These are phyloP conservation scores for Anguilla megastoma DNA, from an alignment of 2,797 vertebrate species.

Conservation along the genomic window DNA sequence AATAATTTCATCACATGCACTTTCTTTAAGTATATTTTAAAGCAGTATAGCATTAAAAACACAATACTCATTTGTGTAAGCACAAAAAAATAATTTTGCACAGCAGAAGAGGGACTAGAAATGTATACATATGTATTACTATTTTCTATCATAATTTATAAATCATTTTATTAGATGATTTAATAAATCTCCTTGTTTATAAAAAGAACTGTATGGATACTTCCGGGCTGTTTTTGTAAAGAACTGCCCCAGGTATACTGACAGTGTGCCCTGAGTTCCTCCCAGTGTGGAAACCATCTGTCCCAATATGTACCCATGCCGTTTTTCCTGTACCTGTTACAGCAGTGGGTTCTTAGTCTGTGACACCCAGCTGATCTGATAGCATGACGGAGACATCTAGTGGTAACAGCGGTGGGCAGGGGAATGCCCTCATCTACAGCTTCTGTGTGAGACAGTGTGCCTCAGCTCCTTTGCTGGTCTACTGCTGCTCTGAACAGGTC, in stretches of 20 bases:
- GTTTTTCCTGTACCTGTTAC: not conserved
- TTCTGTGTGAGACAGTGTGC: not conserved
- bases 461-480: not conserved
- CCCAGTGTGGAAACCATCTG: not conserved
- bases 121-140: no score
- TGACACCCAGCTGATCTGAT: not conserved
- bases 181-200: not conserved
- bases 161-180: no score
- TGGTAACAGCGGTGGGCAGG: not conserved
- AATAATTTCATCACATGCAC: not conserved
- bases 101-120: no score
- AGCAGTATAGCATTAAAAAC: not conserved
- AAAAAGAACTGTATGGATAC: not conserved
- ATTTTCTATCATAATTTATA: no score
- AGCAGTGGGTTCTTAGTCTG: not conserved
- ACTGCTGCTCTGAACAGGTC: not conserved
- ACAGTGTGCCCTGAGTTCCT: not conserved
- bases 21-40: not conserved
- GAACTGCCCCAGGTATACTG: not conserved
- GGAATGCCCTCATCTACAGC: not conserved
- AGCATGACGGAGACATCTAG: constrained; percentile 21
- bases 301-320: not conserved
- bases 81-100: not conserved
- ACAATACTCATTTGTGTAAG: not conserved
- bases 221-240: not conserved